Evolutionary conservation across 2,113 vertebrate species (phyloP).

Genomic region (Apistogramma diplotaenia): DNA sequence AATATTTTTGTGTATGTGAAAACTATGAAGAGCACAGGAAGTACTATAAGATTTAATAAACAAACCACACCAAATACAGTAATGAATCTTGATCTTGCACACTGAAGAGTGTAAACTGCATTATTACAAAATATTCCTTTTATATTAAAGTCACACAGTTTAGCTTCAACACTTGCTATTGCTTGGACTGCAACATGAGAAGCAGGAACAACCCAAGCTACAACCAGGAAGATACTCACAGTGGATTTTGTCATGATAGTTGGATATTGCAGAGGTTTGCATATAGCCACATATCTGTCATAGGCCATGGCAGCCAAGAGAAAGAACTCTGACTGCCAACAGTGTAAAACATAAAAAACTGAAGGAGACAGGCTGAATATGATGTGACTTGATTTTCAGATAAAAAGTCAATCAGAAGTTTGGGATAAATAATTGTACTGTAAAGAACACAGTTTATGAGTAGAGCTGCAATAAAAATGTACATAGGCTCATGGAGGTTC

Average conservation of each 20-base stretch:
- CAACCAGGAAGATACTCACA: not conserved
- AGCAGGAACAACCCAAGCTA: constrained; percentile 17
- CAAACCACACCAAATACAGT: fast-evolving
- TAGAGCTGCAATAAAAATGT: no score
- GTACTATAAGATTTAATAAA: fast-evolving
- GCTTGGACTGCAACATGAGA: not conserved
- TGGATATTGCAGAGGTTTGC: no score
- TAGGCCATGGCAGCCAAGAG: not conserved
- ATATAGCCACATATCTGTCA: no score
- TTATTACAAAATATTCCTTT: no score
- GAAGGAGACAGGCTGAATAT: not conserved
- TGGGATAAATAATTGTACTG: no score
- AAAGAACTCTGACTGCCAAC: not conserved
- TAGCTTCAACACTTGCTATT: not conserved
- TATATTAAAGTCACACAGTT: no score
- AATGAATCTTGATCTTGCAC: not conserved
- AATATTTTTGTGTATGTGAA: constrained; percentile 17
- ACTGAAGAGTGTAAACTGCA: not conserved
- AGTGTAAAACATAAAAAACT: not conserved
- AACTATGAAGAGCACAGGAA: not conserved
- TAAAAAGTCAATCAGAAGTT: not conserved
- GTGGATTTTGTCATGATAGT: constrained; percentile 14
- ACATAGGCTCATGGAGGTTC: no score
- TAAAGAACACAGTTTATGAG: no score
- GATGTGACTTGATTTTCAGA: not conserved